Conservation (phyloP, 2,113 vertebrate genomes). For the Rhabdomys dilectus region DNA sequence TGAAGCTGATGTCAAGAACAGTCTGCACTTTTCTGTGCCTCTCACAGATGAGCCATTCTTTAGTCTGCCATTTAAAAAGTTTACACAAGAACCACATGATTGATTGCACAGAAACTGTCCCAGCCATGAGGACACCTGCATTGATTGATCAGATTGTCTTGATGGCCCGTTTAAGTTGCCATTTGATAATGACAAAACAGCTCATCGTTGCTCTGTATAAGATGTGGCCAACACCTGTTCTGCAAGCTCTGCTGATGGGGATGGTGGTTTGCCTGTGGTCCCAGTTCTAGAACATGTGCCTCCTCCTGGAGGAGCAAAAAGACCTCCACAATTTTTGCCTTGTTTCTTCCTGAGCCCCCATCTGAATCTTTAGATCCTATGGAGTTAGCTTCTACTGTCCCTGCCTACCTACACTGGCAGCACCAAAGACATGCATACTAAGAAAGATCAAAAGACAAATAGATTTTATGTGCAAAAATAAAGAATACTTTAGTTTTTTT, state of each 20-base stretch:
- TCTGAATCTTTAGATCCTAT: background rate
- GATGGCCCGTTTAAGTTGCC: background rate
- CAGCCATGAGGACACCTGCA: accelerated
- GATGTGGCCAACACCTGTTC: background rate
- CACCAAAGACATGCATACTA: background rate
- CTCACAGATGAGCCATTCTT: background rate
- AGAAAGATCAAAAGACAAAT: background rate
- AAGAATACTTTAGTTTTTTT: background rate
- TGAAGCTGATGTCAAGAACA: background rate
- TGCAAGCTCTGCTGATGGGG: background rate
- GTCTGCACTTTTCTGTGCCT: background rate
- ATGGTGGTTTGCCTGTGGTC: background rate
- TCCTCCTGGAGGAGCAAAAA: background rate
- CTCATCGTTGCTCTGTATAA: background rate
- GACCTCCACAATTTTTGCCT: background rate
- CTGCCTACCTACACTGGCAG: background rate
- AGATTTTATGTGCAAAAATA: too few species aligned
- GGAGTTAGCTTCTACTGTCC: accelerated
- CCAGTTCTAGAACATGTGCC: background rate
- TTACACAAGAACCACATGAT: background rate
- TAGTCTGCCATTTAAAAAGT: background rate
- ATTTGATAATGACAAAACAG: background rate
- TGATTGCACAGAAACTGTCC: background rate
- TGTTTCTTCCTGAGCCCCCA: background rate
- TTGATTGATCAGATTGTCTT: too few species aligned